Conservation (phyloP, 2,113 vertebrate species). For the Corythornis vintsioides region DNA sequence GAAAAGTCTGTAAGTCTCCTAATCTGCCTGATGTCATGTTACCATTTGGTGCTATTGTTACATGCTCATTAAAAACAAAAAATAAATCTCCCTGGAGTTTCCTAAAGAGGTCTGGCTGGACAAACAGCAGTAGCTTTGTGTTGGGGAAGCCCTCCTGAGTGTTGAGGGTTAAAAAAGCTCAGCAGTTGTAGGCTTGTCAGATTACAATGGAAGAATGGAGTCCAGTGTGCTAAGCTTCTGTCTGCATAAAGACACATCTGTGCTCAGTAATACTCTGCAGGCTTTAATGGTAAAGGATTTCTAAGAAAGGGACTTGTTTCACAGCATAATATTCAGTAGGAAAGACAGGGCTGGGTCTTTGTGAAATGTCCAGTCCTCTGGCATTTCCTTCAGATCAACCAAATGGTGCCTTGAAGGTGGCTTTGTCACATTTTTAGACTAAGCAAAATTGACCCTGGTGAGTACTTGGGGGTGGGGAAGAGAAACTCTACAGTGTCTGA, state of each 20-base stretch:
- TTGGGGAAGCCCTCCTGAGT: background rate
- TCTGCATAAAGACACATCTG: constrained; percentile 18
- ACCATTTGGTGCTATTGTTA: background rate
- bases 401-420: background rate
- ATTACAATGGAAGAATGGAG: constrained; percentile 26
- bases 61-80: background rate
- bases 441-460: background rate
- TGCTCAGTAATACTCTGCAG: background rate
- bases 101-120: background rate
- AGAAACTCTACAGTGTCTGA: background rate
- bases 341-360: background rate
- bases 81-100: background rate
- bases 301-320: background rate
- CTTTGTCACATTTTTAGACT: background rate
- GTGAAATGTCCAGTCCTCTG: background rate
- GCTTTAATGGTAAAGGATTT: background rate
- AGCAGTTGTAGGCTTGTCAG: background rate
- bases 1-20: background rate
- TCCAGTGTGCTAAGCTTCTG: background rate
- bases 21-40: background rate
- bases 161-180: constrained; percentile 29
- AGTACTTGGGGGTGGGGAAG: background rate
- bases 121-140: constrained; percentile 22
- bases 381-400: background rate
- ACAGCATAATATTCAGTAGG: background rate